Conservation (phyloP, 2,797 vertebrate species). For the Prunella strophiata region DNA sequence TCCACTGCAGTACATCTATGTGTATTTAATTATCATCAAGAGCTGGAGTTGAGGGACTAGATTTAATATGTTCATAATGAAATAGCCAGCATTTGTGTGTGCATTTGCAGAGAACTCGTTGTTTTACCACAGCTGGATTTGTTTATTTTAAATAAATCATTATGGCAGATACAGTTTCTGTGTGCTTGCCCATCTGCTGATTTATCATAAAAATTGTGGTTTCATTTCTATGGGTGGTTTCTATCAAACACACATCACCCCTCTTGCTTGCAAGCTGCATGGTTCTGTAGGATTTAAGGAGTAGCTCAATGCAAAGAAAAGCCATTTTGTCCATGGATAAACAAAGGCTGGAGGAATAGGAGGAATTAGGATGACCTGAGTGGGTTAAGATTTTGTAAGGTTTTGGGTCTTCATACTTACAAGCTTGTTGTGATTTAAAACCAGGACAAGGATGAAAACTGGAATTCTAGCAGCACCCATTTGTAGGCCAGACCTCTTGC, state of each 20-base stretch:
- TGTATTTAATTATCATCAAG: slow-evolving; percentile 72
- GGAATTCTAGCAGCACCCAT: neutral
- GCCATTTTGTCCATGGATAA: neutral
- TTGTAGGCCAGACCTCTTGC: neutral
- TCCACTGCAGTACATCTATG: slow-evolving; percentile 14
- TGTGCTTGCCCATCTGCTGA: neutral
- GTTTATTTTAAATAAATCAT: slow-evolving; percentile 69
- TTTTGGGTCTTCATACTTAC: neutral
- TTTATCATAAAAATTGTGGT: slow-evolving; percentile 23
- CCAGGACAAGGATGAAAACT: neutral
- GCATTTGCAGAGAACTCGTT: slow-evolving; percentile 47
- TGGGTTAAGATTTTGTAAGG: neutral
- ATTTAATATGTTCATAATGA: slow-evolving; percentile 54
- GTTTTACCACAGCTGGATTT: slow-evolving; percentile 62
- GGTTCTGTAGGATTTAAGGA: slow-evolving; percentile 6
- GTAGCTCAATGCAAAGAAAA: neutral
- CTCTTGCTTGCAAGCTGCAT: neutral
- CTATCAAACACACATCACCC: slow-evolving; percentile 2
- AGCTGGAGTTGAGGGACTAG: slow-evolving; percentile 24
- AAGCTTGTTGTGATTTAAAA: neutral
- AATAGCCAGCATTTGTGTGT: slow-evolving; percentile 59
- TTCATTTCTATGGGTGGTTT: slow-evolving; percentile 42
- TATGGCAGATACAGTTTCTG: slow-evolving; percentile 51
- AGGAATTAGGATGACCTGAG: neutral
- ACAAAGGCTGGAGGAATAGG: neutral